These are phyloP conservation scores for Drosophila macrospina DNA, from an alignment of 2,888 invertebrate species.

Conservation along the genomic window DNA sequence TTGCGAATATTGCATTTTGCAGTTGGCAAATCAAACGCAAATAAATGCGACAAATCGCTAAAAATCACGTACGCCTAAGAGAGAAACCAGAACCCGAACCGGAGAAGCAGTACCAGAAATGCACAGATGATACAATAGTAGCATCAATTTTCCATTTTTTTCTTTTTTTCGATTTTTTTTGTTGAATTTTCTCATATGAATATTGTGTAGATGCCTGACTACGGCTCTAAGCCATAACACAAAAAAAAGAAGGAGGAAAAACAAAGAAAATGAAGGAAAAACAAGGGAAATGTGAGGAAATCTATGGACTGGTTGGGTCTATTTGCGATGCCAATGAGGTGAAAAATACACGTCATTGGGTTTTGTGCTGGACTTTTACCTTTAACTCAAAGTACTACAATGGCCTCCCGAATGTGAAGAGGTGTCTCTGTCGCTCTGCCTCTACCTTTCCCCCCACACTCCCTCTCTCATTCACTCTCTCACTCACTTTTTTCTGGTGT, in stretches of 20 bases:
- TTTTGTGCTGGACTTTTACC: conserved; percentile 56
- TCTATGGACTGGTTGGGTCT: conserved; percentile 26
- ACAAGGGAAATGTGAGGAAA: background rate
- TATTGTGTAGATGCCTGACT: conserved; percentile 17
- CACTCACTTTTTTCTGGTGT: background rate
- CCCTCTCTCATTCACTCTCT: conserved; percentile 1
- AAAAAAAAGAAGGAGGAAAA: background rate
- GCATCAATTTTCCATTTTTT: conserved; percentile 22
- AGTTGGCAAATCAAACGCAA: conserved; percentile 41
- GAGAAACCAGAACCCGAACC: background rate
- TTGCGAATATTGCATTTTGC: conserved; percentile 14
- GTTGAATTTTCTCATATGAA: conserved; percentile 15
- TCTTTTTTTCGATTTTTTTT: background rate
- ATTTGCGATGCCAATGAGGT: conserved; percentile 62
- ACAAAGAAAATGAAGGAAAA: conserved; percentile 11
- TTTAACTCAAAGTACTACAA: conserved; percentile 48
- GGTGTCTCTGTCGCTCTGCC: conserved; percentile 18
- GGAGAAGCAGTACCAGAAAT: conserved; percentile 14
- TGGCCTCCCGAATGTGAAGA: conserved; percentile 43
- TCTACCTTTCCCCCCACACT: too few species aligned
- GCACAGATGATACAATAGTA: conserved; percentile 2
- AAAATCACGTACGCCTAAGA: conserved; percentile 69
- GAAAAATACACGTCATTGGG: conserved; percentile 62
- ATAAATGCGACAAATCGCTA: conserved; percentile 66
- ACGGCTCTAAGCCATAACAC: conserved; percentile 21